phyloP scores from a whole-genome alignment of 1,140 invertebrate species.

The Brachionus calyciflorus region DNA sequence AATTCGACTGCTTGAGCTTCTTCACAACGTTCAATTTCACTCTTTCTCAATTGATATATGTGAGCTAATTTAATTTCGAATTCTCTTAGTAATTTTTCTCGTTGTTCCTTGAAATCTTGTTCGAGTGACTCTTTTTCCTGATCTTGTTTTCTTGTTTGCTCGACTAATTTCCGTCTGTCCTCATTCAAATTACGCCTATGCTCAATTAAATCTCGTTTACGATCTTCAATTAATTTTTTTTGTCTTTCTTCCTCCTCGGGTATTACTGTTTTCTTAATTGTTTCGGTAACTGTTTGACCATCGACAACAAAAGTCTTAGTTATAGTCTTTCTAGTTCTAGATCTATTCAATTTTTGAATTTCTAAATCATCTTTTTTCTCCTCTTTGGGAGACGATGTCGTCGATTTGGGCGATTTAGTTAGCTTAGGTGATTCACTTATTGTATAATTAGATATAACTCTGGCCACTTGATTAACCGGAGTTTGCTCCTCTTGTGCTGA shows the following conservation, averaged over 20 bases:
- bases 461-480: neutral
- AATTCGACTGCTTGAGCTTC: slow-evolving; percentile 35
- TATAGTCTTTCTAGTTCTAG: slow-evolving; percentile 38
- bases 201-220: slow-evolving; percentile 41
- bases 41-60: slow-evolving; percentile 37
- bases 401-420: neutral
- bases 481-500: neutral
- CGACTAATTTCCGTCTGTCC: slow-evolving; percentile 37
- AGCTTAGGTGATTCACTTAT: neutral
- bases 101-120: slow-evolving; percentile 43
- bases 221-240: slow-evolving; percentile 41
- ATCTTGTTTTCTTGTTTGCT: slow-evolving; percentile 43
- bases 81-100: slow-evolving; percentile 46
- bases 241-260: slow-evolving; percentile 45
- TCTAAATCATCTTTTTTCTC: neutral
- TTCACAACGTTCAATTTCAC: slow-evolving; percentile 44
- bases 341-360: slow-evolving; percentile 36
- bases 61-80: slow-evolving; percentile 39
- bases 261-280: slow-evolving; percentile 42
- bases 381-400: neutral
- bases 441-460: neutral
- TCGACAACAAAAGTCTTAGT: slow-evolving; percentile 45
- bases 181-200: slow-evolving; percentile 44
- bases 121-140: slow-evolving; percentile 43
- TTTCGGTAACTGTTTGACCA: slow-evolving; percentile 39